Conservation (phyloP, 2,888 invertebrate species). For the Hesperia comma region DNA sequence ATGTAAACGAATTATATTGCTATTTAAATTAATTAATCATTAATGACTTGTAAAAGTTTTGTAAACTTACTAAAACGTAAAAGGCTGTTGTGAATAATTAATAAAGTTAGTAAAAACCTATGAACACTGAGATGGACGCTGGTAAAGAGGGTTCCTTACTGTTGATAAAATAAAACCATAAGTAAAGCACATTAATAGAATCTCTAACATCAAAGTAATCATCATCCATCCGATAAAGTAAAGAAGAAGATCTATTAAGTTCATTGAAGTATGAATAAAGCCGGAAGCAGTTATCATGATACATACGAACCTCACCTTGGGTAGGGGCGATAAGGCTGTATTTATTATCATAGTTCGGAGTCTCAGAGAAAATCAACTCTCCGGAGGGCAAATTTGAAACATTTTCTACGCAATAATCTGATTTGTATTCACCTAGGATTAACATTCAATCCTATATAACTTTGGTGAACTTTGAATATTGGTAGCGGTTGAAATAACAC, state of each 20-base stretch:
- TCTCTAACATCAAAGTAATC: not conserved
- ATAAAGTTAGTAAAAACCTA: too few relatives aligned
- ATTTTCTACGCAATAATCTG: constrained; percentile 30
- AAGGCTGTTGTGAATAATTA: too few relatives aligned
- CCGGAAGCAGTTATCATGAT: constrained; percentile 23
- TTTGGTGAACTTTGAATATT: constrained; percentile 25
- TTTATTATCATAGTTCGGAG: constrained; percentile 37
- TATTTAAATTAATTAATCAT: too few relatives aligned
- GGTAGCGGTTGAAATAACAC: constrained; percentile 28
- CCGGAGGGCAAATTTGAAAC: constrained; percentile 31
- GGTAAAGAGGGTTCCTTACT: too few relatives aligned
- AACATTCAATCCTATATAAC: constrained; percentile 32
- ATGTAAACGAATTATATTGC: too few relatives aligned
- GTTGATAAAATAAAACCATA: too few relatives aligned
- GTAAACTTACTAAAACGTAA: too few relatives aligned
- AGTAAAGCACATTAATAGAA: too few relatives aligned
- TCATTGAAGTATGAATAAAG: constrained; percentile 29
- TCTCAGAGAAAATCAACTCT: constrained; percentile 32
- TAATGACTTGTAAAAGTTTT: too few relatives aligned
- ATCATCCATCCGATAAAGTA: not conserved
- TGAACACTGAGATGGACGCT: too few relatives aligned
- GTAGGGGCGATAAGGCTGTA: constrained; percentile 29
- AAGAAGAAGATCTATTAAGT: constrained; percentile 25
- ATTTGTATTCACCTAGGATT: constrained; percentile 33
- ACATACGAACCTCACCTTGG: constrained; percentile 25